Evolutionary conservation across 37 sponge, comb jelly and placozoan species (phyloP).

Genomic region (Eunapius fragilis): DNA sequence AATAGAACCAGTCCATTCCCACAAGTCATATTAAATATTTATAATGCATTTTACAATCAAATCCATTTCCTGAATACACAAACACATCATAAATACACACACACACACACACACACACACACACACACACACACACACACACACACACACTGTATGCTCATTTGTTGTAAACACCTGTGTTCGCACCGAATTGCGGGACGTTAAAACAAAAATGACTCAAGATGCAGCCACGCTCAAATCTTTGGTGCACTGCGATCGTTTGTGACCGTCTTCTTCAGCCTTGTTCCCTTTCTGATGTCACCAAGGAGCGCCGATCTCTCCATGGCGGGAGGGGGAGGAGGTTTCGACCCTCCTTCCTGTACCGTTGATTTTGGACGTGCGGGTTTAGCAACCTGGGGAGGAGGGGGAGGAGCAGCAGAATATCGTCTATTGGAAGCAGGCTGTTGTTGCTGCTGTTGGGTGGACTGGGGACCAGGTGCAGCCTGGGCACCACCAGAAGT

Average conservation of each 20-base stretch:
- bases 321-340: conserved; percentile 5
- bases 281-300: conserved; percentile 40
- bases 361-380: neutral
- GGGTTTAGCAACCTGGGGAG: neutral
- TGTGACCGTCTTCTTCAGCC: conserved; percentile 56
- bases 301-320: conserved; percentile 24
- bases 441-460: neutral
- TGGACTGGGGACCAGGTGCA: neutral
- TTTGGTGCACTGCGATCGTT: conserved; percentile 70
- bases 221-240: conserved; percentile 14
- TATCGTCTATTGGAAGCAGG: neutral
- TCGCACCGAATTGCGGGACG: neutral
- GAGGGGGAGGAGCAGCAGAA: neutral
- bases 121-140: too few relatives aligned
- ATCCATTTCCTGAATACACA: too few relatives aligned
- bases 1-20: too few relatives aligned
- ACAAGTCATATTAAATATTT: too few relatives aligned
- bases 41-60: too few relatives aligned
- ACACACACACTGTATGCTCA: too few relatives aligned
- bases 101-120: too few relatives aligned
- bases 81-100: too few relatives aligned
- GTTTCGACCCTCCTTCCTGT: neutral
- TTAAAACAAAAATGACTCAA: neutral
- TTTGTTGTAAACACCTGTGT: neutral
- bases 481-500: neutral